Base-by-base conservation (phyloP, 2,888 invertebrate genomes). In the Cantharis rufa region DNA sequence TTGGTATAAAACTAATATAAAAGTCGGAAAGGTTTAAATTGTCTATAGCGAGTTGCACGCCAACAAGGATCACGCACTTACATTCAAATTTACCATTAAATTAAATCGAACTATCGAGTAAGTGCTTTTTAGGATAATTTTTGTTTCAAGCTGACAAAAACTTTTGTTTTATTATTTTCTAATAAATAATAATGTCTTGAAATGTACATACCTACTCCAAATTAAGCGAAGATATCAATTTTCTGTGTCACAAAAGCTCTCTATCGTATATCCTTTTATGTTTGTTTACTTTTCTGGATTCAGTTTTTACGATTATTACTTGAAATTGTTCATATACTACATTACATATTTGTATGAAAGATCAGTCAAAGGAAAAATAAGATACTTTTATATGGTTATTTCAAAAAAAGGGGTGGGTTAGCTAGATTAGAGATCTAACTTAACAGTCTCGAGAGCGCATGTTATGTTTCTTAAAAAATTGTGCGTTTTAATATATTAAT, bases 1-100 rank as follows among this genome's bases (percentile, higher is more conserved):
- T 76, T 75, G 63, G 61, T 63, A 72, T 72, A 81, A 77, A 77
- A 76, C 76, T 78, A 80, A 77, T 78, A 78, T 75, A 79, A 81
- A 81, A 48, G 48, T 48, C 48, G 48, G 48, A 48, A 48, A 48
- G 48, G 48, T 48, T 48, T 48, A 48, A 48, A 48, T 48, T 48
- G 48, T 48, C 48, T 48, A 13, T n/a, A 48, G 48, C n/a, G 3
- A 48, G n/a, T 48, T 48, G 48, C 48, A 48, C 48, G 48, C 48
- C 48, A 48, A n/a, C 48, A n/a, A 48, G 48, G 48, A 48, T 48
- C 48, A 48, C 48, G 48, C 48, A 48, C 48, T 48, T 48, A 48
- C 48, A 48, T 48, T 48, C 48, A 48, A 48, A n/a, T 48, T 48
- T 48, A 48, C 48, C 48, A 48, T 48, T n/a, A 48, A 48, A 48